Evolutionary conservation across 2,888 invertebrate genomes (phyloP).

Genomic region (Lamproptera curius): DNA sequence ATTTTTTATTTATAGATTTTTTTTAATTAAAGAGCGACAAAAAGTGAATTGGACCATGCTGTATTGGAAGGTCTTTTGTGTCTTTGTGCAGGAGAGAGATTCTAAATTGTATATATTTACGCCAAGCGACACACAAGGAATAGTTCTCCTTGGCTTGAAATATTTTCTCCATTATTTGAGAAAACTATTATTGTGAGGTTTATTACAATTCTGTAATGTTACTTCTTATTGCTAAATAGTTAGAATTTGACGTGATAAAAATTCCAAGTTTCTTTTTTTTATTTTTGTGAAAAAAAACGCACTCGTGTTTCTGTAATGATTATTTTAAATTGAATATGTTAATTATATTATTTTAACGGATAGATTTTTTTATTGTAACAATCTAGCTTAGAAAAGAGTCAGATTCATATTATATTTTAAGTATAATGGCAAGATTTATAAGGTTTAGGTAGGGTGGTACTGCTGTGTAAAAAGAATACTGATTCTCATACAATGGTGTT

Average conservation of each 20-base stretch:
- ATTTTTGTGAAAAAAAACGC: constrained; percentile 44
- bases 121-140: constrained; percentile 43
- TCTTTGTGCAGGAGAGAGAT: not conserved
- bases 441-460: constrained; percentile 63
- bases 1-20: constrained; percentile 18
- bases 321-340: constrained; percentile 48
- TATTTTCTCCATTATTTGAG: not conserved
- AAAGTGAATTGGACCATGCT: constrained; percentile 11
- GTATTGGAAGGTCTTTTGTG: constrained; percentile 16
- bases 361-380: constrained; percentile 57
- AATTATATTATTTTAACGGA: constrained; percentile 59
- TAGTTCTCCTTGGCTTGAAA: constrained; percentile 18
- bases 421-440: constrained; percentile 57
- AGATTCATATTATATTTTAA: constrained; percentile 74
- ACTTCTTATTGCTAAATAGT: constrained; percentile 38
- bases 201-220: constrained; percentile 47
- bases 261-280: constrained; percentile 52
- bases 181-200: constrained; percentile 25
- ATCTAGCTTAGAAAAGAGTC: constrained; percentile 65
- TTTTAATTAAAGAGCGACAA: constrained; percentile 11
- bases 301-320: constrained; percentile 55
- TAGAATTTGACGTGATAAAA: constrained; percentile 41
- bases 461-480: constrained; percentile 71
- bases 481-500: constrained; percentile 49
- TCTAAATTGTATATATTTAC: constrained; percentile 29